Evolutionary conservation across 2,113 vertebrate species (phyloP), one percentile per base, ranked within the genome.

Genomic region (Mus spicilegus): DNA sequence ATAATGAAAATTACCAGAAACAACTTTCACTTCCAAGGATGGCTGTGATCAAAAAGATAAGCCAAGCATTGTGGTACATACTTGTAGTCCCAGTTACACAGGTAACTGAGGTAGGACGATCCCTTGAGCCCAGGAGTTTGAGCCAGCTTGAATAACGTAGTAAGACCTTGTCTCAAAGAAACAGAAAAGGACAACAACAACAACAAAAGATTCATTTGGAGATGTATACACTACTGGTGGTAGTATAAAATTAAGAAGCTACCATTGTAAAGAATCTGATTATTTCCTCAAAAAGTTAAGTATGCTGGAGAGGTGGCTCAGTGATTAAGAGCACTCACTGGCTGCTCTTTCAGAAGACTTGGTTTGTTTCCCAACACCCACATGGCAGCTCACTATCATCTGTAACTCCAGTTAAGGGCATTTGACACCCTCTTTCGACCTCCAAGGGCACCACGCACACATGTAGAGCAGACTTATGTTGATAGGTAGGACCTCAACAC

Each of bases 211-310:
- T 80, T 11, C 10, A 28, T 17, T 22, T 56, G 33, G 86, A 12
- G 36, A 30, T 87, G 11, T 36, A 58, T 58, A 58, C 5, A 81
- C 33, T 69, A 33, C 19, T 56, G 11, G 16, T 94, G 1, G 72
- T 30, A 89, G 51, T 72, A 22, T 94, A 78, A 82, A 85, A 72
- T 39, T 36, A 13, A 70, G 12, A 6, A 61, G 26, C 61, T 65
- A 30, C 54, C 77, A 54, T 92, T 65, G 56, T 72, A 92, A 89
- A 76, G 49, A 94, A 89, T 94, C 19, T 86, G 42, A 8, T 26
- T 72, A 26, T 42, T 95, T 93, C 19, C 26, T 90, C 65, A 95
- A 80, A 85, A 87, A 54, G 58, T 61, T 95, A 82, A 70, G 86
- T 4, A 49, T 28, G 56, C 17, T 39, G 56, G 36, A 84, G 22